Evolutionary conservation across 2,888 invertebrate genomes (phyloP).

Genomic region (Girardia tigrina): DNA sequence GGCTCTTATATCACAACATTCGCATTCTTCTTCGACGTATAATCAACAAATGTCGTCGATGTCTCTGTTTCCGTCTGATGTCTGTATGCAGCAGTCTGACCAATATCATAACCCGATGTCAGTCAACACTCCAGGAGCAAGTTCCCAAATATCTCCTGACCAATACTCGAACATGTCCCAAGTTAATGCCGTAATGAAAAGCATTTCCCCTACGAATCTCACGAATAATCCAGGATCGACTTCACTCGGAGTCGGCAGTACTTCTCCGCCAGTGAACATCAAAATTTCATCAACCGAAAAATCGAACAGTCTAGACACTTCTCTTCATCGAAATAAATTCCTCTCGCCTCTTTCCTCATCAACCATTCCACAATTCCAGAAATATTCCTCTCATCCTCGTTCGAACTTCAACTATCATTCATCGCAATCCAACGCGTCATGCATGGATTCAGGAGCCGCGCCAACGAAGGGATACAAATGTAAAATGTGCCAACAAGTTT

Average conservation of each 20-base stretch:
- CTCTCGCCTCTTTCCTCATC: background rate
- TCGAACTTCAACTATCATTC: constrained; percentile 7
- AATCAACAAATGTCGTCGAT: constrained; percentile 8
- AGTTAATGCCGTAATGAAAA: constrained; percentile 13
- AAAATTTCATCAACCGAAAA: background rate
- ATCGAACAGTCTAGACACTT: background rate
- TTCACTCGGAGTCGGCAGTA: background rate
- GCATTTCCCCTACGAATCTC: background rate
- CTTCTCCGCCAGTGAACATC: background rate
- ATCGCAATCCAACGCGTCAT: background rate
- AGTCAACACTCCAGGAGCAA: background rate
- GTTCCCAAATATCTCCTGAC: background rate
- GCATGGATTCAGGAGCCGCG: constrained; percentile 1
- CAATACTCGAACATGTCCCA: constrained; percentile 7
- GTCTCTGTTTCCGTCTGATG: background rate
- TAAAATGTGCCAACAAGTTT: constrained; percentile 33
- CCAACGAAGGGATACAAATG: constrained; percentile 34
- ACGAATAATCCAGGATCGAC: constrained; percentile 8
- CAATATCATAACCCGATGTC: constrained; percentile 11
- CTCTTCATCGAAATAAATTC: background rate
- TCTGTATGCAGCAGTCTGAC: background rate
- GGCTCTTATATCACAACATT: background rate
- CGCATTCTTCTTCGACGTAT: background rate
- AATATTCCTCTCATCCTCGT: background rate
- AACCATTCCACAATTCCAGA: background rate